These are phyloP conservation scores for Zygogramma bicolorata DNA, from an alignment of 2,888 invertebrate species.

Conservation along the genomic window DNA sequence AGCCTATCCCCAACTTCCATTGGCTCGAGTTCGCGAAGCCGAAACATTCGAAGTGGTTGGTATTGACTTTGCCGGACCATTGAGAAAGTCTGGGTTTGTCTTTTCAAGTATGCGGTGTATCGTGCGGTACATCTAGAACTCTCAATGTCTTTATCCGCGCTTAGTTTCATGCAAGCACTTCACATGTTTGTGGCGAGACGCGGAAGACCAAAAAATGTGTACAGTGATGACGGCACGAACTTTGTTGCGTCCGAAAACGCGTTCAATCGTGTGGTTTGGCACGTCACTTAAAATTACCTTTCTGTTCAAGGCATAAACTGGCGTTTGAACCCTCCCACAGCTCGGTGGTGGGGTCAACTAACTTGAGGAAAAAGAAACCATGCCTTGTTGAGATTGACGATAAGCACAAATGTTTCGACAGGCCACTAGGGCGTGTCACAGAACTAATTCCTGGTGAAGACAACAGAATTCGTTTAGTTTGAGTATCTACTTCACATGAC, in stretches of 20 bases:
- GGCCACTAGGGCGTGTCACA: too few species aligned
- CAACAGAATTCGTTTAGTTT: too few species aligned
- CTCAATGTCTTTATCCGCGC: not conserved
- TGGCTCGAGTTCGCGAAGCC: not conserved
- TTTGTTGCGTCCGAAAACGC: not conserved
- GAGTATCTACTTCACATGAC: too few species aligned
- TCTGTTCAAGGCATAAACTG: too few species aligned
- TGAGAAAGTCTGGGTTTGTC: not conserved
- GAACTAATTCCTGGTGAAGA: too few species aligned
- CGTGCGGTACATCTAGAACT: not conserved
- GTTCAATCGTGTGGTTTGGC: not conserved
- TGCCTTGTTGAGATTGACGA: too few species aligned
- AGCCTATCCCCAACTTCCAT: not conserved
- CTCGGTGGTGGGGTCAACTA: too few species aligned
- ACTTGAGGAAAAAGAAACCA: too few species aligned
- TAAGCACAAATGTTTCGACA: too few species aligned
- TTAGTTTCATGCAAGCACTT: not conserved
- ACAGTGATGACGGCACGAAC: not conserved
- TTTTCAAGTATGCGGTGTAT: not conserved
- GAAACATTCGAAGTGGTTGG: not conserved
- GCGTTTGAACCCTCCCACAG: too few species aligned
- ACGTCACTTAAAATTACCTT: not conserved
- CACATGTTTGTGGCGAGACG: not conserved
- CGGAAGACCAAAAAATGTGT: not conserved
- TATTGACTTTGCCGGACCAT: not conserved